Evolutionary conservation across 2,113 vertebrate genomes (phyloP), one percentile per base, ranked within the genome.

Genomic region (Paratilapia polleni): DNA sequence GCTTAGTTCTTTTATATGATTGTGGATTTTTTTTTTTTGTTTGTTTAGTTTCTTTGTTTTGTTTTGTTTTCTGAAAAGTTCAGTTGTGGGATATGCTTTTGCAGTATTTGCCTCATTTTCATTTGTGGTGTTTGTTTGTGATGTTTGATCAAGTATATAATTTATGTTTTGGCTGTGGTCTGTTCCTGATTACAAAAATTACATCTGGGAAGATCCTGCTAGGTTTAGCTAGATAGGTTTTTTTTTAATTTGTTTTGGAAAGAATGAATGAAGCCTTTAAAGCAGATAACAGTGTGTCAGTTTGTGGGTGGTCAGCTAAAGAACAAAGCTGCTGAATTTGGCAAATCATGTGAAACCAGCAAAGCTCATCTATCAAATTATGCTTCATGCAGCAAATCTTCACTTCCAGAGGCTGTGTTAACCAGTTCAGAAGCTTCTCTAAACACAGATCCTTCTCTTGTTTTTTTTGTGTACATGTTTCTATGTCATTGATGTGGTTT

Each of bases 401-500:
- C 49, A 11, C 58, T 9, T 20, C 47, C 47, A 74, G 43, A 38
- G 7, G 83, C 78, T 75, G 60, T 17, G 26, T 43, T 49, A 81
- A 49, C 68, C 20, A 34, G 54, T 89, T 84, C 15, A 70, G 82
- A 78, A 41, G 83, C 92, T 62, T 77, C 87, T 93, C 81, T 93
- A 90, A 92, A 94, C 87, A 52, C 80, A 80, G 77, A 92, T 77
- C 89, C 82, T 89, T 91, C 84, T 92, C 88, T 82, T 91, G 84
- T 92, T 88, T 60, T 95, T 75, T 90, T 77, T 94, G 89, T 96
- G 74, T 94, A 41, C 83, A 43, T 91, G 84, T 93, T 83, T 93
- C 90, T 91, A 70, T 94, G 86, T 94, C 94, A 94, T 94, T 96
- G 92, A 94, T 93, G 91, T 94, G 93, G 96, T 98, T 97, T 98